Base-by-base conservation (phyloP, 2,113 vertebrate species). In the Melanerpes aurifrons region DNA sequence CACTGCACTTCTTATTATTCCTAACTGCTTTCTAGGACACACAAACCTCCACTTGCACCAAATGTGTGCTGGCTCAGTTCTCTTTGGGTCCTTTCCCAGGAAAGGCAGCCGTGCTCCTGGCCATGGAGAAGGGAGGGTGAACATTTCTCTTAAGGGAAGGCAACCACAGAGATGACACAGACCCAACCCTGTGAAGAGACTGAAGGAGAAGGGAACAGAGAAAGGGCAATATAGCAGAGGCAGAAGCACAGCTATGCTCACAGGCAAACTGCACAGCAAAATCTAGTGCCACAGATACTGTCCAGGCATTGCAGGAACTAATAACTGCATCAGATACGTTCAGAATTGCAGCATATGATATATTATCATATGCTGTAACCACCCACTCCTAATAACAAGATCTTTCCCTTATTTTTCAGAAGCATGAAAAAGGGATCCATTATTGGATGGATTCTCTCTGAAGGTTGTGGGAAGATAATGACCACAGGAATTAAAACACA, bases 171-270 rank as follows among this genome's bases (percentile, higher is more conserved):
- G 15, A 10, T 62, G 28, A 62, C 2, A 10, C 6, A 66, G 29
- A 58, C 6, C 18, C 32, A 72, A 8, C 31, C 9, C 40, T 43
- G 32, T 7, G 32, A 79, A 31, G 45, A 79, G 15, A 21, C 31
- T 59, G 43, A 28, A 80, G 67, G 10, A 35, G 72, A 72, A 87
- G 8, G 22, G n/a, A 76, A 58, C 6, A 73, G n/a, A 71, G 28
- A n/a, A 64, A 40, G 47, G 35, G 37, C 24, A 68, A 22, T 0
- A 47, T 12, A 50, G 35, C 20, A 48, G 1, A 3, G 37, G 45
- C n/a, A 83, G 78, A 15, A 53, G 22, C 26, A 62, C 7, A 17
- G 9, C 12, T 56, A 45, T 2, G 5, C 59, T 45, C 35, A 72
- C 54, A 81, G 50, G 15, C 58, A 62, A 54, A 15, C 20, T 9